phyloP scores from a whole-genome alignment of 2,797 vertebrate species.

The Gymnocypris eckloni region DNA sequence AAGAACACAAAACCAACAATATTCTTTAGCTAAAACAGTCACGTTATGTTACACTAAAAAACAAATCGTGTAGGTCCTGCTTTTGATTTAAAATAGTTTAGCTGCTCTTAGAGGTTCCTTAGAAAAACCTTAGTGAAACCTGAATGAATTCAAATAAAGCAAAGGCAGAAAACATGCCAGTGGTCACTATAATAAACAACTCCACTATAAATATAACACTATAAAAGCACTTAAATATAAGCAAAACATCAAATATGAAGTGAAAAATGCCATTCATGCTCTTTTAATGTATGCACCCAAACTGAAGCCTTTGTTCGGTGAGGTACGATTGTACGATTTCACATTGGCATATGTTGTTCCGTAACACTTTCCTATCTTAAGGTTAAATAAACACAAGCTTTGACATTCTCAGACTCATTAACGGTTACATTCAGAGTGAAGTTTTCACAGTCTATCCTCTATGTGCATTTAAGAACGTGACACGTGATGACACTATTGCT shows the following conservation, averaged over 20 bases:
- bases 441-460: constrained; percentile 53
- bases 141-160: constrained; percentile 14
- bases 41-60: constrained; percentile 4
- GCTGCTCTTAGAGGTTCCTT: constrained; percentile 13
- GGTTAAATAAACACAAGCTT: constrained; percentile 54
- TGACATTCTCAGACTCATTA: constrained; percentile 64
- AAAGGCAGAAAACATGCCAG: constrained; percentile 47
- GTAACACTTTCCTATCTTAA: constrained; percentile 48
- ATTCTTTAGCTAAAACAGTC: neutral
- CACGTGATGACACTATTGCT: constrained; percentile 73
- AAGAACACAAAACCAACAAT: neutral
- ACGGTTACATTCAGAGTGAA: constrained; percentile 72
- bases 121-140: constrained; percentile 10
- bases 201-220: constrained; percentile 40
- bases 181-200: constrained; percentile 48
- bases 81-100: constrained; percentile 5
- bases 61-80: neutral
- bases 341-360: constrained; percentile 45
- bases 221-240: constrained; percentile 39
- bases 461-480: constrained; percentile 54
- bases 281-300: constrained; percentile 16
- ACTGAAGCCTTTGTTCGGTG: constrained; percentile 21
- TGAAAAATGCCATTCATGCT: constrained; percentile 15
- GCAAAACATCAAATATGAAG: neutral
- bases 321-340: constrained; percentile 10